Conservation (phyloP, 2,113 vertebrate species). For the Erythrolamprus reginae region DNA sequence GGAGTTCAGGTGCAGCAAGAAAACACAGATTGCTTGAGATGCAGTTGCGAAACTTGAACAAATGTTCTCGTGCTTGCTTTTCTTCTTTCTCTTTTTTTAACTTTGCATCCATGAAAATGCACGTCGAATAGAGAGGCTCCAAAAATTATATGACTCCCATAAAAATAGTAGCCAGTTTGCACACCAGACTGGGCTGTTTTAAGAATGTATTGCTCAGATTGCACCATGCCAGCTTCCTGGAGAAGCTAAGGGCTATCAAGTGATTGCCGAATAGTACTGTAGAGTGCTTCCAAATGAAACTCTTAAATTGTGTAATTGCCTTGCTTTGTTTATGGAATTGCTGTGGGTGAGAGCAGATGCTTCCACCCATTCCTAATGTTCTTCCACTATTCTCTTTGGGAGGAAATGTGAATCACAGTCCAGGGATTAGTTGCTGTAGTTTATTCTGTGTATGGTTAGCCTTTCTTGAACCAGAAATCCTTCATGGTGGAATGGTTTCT, state of each 20-base stretch:
- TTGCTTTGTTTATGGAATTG: background rate
- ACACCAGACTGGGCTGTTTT: background rate
- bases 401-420: background rate
- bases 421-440: background rate
- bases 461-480: background rate
- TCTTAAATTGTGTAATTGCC: background rate
- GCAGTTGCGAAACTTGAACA: background rate
- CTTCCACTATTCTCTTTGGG: background rate
- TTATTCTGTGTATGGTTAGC: background rate
- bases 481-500: background rate
- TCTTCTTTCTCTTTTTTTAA: background rate
- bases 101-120: background rate
- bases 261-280: background rate
- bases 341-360: background rate
- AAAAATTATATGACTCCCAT: background rate
- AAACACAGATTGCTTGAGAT: background rate
- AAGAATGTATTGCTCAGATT: background rate
- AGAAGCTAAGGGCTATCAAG: background rate
- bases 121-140: background rate
- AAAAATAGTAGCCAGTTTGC: background rate
- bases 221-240: background rate
- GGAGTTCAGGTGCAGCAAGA: background rate
- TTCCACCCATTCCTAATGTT: background rate
- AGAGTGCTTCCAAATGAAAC: background rate
- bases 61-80: background rate